Base-by-base conservation (phyloP, 2,113 vertebrate species). In the Oreochromis tanganicae region DNA sequence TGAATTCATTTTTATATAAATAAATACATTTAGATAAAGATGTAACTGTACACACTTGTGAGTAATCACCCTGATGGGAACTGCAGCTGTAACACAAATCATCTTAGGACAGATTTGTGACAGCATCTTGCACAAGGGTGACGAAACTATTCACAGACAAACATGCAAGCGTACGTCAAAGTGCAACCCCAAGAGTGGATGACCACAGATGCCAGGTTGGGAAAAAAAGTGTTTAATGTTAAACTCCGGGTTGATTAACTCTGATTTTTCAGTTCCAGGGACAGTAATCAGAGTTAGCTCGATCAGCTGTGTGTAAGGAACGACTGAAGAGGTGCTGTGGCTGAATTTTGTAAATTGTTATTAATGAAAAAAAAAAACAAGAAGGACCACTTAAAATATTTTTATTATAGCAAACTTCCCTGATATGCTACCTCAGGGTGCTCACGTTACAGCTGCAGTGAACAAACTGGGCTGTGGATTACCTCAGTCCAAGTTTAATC, bases 11-110 rank as follows among this genome's bases (percentile, higher is more conserved):
- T 13, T 41, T 68, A 68, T 38, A 68, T 68, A 68, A 68, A 68
- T 68, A 68, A 38, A 68, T 41, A 41, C 19, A 68, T 68, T 68
- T 68, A 68, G 63, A 68, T 68, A 21, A 68, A 68, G 63, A 13
- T 38, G 34, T 21, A 41, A 68, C 34, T 21, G 34, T 68, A 68
- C 61, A 38, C 61, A 68, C 63, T 21, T 13, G 61, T 38, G 61
- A 8, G 61, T 66, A 38, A 38, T 12, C 32, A 38, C 34, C 63
- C 19, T 68, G 63, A 68, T 68, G 63, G 36, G 63, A 24, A 68
- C 36, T 14, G 12, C 7, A 14, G 36, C 63, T 68, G 36, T 41
- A 41, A 68, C n/a, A 68, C 63, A 68, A 41, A 68, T 50, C 17
- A 4, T 50, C 16, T 19, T 50, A 19, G 14, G 16, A 52, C 63